Conservation (phyloP, 1,140 invertebrate genomes). For the Drosophila ambigua region DNA sequence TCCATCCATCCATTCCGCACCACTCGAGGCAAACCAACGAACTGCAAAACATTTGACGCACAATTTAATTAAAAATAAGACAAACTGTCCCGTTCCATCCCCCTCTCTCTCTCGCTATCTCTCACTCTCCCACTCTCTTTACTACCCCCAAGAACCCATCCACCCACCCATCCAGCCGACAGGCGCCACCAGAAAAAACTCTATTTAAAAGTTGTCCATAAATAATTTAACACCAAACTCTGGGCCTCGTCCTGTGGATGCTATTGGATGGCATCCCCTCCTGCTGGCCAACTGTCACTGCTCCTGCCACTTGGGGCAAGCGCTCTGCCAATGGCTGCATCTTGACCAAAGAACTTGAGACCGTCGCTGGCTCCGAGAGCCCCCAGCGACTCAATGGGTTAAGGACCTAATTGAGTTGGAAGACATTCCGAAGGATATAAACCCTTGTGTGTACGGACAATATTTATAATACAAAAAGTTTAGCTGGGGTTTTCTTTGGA, state of each 20-base stretch:
- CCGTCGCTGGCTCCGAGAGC: neutral
- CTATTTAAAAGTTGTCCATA: constrained; percentile 58
- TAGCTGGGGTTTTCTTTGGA: too few species aligned
- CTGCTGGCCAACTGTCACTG: neutral
- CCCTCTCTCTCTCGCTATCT: neutral
- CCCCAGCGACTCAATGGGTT: neutral
- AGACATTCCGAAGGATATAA: constrained; percentile 12
- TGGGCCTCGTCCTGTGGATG: constrained; percentile 6
- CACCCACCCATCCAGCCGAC: too few species aligned
- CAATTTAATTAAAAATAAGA: constrained; percentile 79
- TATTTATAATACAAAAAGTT: too few species aligned
- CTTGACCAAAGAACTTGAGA: constrained; percentile 27
- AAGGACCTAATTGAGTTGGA: constrained; percentile 38
- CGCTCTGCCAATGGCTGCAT: neutral
- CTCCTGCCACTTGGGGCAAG: constrained; percentile 19
- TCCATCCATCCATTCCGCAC: neutral
- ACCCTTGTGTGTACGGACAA: too few species aligned
- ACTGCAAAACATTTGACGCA: constrained; percentile 77
- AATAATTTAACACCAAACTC: constrained; percentile 51
- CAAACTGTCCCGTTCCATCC: constrained; percentile 22
- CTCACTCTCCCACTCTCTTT: neutral
- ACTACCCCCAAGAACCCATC: too few species aligned
- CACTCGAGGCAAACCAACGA: constrained; percentile 53
- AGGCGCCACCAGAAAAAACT: constrained; percentile 10
- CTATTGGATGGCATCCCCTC: neutral